Evolutionary conservation across 2,797 vertebrate genomes (phyloP).

Genomic region (Neoniphon sammara): DNA sequence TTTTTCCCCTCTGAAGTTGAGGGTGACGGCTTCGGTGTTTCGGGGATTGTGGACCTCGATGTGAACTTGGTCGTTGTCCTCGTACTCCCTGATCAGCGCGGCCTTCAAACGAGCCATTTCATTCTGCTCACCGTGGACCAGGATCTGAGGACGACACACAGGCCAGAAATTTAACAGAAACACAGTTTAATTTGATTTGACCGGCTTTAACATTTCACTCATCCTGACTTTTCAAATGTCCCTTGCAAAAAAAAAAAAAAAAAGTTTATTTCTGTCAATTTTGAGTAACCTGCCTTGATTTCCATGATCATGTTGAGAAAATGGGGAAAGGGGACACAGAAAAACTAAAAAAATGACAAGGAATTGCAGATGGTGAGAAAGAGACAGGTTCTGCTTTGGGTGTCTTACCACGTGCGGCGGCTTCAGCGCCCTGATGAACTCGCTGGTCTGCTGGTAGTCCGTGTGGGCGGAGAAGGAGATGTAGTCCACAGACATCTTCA

Average conservation of each 20-base stretch:
- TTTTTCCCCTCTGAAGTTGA: conserved; percentile 98
- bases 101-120: conserved; percentile 97
- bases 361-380: not conserved
- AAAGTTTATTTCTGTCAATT: no score
- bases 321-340: not conserved
- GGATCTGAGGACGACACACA: conserved; percentile 82
- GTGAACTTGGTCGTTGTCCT: conserved; percentile 95
- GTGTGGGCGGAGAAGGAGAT: conserved; percentile 99
- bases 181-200: no score
- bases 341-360: not conserved
- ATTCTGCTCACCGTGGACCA: conserved; percentile 97
- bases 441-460: conserved; percentile 97
- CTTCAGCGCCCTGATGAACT: conserved; percentile 96
- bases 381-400: conserved; percentile 17
- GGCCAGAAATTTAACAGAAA: conserved; percentile 7
- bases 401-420: conserved; percentile 93
- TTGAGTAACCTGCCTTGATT: no score
- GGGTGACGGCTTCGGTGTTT: conserved; percentile 95
- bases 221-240: no score
- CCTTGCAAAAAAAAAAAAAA: no score
- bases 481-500: conserved; percentile 99
- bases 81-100: conserved; percentile 93
- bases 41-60: conserved; percentile 97
- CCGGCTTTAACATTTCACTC: no score
- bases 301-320: not conserved